These are phyloP conservation scores for Trematomus bernacchii DNA, from an alignment of 2,797 vertebrate species.

Conservation along the genomic window DNA sequence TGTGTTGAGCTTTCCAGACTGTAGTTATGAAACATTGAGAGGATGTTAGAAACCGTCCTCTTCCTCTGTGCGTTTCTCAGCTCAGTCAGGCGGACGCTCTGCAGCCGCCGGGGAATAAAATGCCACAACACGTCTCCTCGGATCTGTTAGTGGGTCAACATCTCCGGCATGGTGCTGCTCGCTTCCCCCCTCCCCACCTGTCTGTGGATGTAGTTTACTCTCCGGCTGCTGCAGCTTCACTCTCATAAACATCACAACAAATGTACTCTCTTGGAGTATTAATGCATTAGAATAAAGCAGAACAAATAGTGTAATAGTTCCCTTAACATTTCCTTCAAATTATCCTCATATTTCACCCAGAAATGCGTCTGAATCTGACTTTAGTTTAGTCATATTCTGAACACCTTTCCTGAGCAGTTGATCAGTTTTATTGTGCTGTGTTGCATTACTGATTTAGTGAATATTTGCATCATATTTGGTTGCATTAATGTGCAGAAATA, in stretches of 20 bases:
- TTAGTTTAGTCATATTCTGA: too few relatives aligned
- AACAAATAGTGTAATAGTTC: too few relatives aligned
- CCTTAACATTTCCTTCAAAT: too few relatives aligned
- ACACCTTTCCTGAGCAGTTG: too few relatives aligned
- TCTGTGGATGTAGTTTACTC: background rate
- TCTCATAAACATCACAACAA: background rate
- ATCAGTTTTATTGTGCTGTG: background rate
- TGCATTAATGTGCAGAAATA: background rate
- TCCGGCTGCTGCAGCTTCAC: slow-evolving; percentile 17
- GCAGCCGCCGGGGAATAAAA: slow-evolving; percentile 45
- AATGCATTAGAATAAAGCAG: too few relatives aligned
- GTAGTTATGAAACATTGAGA: slow-evolving; percentile 16
- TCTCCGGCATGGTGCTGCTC: slow-evolving; percentile 24
- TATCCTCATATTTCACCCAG: too few relatives aligned
- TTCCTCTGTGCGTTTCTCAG: slow-evolving; percentile 27
- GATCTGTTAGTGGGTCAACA: slow-evolving; percentile 32
- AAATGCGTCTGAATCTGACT: too few relatives aligned
- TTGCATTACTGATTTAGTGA: background rate
- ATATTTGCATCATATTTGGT: background rate
- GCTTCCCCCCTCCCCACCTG: background rate
- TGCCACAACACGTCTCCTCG: slow-evolving; percentile 47
- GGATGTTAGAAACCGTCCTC: background rate
- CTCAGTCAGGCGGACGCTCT: slow-evolving; percentile 39
- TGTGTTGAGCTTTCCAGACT: slow-evolving; percentile 8
- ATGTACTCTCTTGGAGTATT: too few relatives aligned